A percentile compares a stretch with the other conserved stretches of the same genome.
phyloP scores from a whole-genome alignment of 2,797 vertebrate genomes.

The Pangasius krempfi region DNA sequence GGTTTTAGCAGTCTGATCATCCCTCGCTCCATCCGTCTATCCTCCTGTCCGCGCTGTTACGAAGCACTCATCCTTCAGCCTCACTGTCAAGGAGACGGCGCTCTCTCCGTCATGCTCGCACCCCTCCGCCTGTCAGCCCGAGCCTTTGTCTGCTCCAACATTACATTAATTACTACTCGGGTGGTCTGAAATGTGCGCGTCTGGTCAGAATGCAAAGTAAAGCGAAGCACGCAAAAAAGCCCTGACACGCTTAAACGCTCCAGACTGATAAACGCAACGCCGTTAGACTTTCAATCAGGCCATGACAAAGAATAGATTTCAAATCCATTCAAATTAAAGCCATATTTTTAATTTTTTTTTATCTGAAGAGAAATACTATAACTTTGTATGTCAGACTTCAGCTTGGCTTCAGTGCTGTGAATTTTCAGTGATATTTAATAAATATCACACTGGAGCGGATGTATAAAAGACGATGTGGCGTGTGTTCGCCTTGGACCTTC shows the following conservation, averaged over 20 bases:
- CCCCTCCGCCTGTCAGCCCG: slow-evolving; percentile 50
- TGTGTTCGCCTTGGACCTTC: background rate
- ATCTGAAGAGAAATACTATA: slow-evolving; percentile 18
- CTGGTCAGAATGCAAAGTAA: slow-evolving; percentile 51
- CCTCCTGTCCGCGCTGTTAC: slow-evolving; percentile 35
- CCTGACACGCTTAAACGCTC: slow-evolving; percentile 31
- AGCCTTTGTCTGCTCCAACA: slow-evolving; percentile 36
- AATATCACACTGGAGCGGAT: background rate
- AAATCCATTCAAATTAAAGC: slow-evolving; percentile 18
- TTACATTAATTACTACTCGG: slow-evolving; percentile 54
- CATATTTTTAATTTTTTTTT: background rate
- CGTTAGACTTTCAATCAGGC: slow-evolving; percentile 44
- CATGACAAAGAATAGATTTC: slow-evolving; percentile 25
- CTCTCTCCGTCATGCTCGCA: slow-evolving; percentile 43
- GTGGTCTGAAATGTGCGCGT: slow-evolving; percentile 37
- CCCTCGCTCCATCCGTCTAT: slow-evolving; percentile 28
- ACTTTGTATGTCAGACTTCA: background rate
- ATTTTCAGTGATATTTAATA: slow-evolving; percentile 11
- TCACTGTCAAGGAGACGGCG: slow-evolving; percentile 34
- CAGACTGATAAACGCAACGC: slow-evolving; percentile 35
- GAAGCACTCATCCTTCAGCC: slow-evolving; percentile 42
- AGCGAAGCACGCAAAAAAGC: background rate
- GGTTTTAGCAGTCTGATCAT: slow-evolving; percentile 45
- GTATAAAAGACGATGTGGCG: background rate
- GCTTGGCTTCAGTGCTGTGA: background rate